Evolutionary conservation across 2,888 invertebrate species (phyloP).

Genomic region (Candidula unifasciata): DNA sequence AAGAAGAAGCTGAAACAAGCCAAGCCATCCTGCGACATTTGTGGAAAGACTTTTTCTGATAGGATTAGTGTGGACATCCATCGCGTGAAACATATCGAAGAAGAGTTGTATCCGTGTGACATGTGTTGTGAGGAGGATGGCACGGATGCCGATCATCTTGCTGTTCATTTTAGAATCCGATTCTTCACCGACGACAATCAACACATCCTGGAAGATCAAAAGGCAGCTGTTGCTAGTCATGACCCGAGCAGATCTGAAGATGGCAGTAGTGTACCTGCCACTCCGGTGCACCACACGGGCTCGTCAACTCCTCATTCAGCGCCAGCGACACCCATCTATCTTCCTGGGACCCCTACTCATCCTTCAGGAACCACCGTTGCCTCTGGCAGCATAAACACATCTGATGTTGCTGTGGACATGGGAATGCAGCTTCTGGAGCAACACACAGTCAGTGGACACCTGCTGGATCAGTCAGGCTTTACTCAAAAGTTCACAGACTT

Average conservation of each 20-base stretch:
- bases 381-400: not conserved
- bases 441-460: not conserved
- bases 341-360: conserved; percentile 41
- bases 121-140: conserved; percentile 44
- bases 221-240: conserved; percentile 43
- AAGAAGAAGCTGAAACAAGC: conserved; percentile 49
- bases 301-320: conserved; percentile 43
- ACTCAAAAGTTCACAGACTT: conserved; percentile 42
- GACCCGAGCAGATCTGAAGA: conserved; percentile 40
- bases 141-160: conserved; percentile 39
- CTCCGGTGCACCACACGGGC: conserved; percentile 37
- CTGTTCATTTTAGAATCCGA: conserved; percentile 49
- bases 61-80: conserved; percentile 52
- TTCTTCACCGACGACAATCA: conserved; percentile 53
- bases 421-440: conserved; percentile 15
- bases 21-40: conserved; percentile 48
- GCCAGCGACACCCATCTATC: conserved; percentile 45
- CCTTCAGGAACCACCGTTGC: conserved; percentile 36
- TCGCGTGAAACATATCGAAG: conserved; percentile 52
- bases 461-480: conserved; percentile 35
- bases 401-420: conserved; percentile 23
- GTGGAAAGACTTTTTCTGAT: conserved; percentile 49
- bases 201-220: conserved; percentile 52
- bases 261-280: conserved; percentile 30
- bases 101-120: conserved; percentile 50